Percentiles rank a stretch among this genome's conserved stretches.
Evolutionary conservation across 2,113 vertebrate species (phyloP).

Genomic region (Solea senegalensis): DNA sequence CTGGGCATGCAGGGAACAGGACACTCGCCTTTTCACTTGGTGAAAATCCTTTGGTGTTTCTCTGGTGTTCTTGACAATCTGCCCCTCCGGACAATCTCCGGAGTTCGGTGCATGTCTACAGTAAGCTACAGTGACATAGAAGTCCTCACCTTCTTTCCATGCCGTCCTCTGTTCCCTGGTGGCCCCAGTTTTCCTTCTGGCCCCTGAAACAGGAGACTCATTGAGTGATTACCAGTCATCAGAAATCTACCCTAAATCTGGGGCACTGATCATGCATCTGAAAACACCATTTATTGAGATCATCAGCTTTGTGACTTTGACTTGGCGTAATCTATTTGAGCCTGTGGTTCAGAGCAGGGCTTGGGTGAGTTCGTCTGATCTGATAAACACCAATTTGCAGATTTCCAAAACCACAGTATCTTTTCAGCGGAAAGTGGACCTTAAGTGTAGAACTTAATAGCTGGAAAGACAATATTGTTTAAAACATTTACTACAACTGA

Average conservation of each 20-base stretch:
- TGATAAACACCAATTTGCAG: no score
- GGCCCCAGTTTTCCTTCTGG: conserved; percentile 89
- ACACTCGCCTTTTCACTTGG: background rate
- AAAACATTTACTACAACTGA: background rate
- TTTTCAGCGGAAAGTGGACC: no score
- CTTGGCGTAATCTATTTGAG: no score
- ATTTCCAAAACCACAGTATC: no score
- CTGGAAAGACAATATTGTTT: no score
- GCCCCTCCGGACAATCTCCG: no score
- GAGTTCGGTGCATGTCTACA: background rate
- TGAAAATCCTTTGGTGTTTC: background rate
- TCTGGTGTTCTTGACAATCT: no score
- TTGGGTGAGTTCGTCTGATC: no score
- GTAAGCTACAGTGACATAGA: background rate
- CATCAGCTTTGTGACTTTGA: background rate
- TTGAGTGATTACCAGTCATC: background rate
- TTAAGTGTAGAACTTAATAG: no score
- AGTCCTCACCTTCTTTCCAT: conserved; percentile 90
- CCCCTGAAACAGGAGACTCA: conserved; percentile 80
- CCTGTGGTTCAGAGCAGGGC: no score
- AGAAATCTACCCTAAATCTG: background rate
- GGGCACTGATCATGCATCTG: background rate
- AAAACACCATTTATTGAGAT: background rate
- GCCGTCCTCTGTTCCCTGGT: conserved; percentile 88
- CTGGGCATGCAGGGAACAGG: background rate